A percentile compares a stretch with the other conserved stretches of the same genome.
Evolutionary conservation across 1,140 invertebrate genomes (phyloP).

Genomic region (Eueides isabella): DNA sequence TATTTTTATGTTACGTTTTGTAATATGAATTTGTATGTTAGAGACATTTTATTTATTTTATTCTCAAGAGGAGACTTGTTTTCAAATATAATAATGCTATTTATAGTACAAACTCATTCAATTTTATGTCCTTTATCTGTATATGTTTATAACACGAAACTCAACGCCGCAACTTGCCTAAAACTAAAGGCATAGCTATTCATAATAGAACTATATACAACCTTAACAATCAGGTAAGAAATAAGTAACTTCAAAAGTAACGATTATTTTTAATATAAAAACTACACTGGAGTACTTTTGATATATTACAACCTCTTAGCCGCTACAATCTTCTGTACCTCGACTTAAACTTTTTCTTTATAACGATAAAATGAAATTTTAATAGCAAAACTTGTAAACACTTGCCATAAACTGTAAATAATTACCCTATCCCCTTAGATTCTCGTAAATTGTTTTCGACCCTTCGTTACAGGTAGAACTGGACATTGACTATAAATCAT

Average conservation of each 20-base stretch:
- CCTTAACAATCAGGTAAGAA: background rate
- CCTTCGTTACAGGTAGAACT: conserved; percentile 65
- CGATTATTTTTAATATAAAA: conserved; percentile 6
- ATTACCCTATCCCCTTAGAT: conserved; percentile 53
- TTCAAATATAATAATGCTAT: too few relatives aligned
- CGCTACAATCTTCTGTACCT: background rate
- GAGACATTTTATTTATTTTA: background rate
- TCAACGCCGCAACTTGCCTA: too few relatives aligned
- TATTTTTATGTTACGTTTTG: background rate
- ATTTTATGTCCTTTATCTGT: too few relatives aligned
- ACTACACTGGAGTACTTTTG: background rate
- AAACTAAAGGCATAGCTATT: too few relatives aligned
- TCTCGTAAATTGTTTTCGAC: conserved; percentile 77
- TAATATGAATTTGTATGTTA: background rate
- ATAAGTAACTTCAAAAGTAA: background rate
- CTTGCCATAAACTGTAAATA: conserved; percentile 43
- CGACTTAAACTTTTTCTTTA: background rate
- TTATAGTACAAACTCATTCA: too few relatives aligned
- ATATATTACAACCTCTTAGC: conserved; percentile 6
- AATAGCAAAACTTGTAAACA: conserved; percentile 28
- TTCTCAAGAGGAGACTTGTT: background rate
- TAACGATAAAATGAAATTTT: conserved; percentile 16
- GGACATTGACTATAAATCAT: conserved; percentile 78
- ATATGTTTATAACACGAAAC: too few relatives aligned
- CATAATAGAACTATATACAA: too few relatives aligned